Evolutionary conservation across 2,888 invertebrate genomes (phyloP), one percentile per base, ranked within the genome.

Genomic region (Dolomedes plantarius): DNA sequence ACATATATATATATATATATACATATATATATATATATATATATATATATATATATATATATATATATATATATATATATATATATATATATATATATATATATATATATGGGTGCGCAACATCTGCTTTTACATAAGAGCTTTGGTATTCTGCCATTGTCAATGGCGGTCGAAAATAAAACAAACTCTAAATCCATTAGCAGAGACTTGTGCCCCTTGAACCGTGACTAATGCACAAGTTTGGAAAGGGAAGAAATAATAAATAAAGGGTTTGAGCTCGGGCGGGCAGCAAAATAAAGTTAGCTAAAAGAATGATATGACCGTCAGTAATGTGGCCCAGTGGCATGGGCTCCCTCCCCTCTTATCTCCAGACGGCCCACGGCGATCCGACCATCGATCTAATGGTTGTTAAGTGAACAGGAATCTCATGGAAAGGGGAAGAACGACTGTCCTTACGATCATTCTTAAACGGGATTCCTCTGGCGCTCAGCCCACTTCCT

Each of bases 301-400:
- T 85, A 78, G 77, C 83, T 85, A 77, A 77, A 85, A 77, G 83
- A 85, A 85, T 77, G 77, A 85, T 85, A 85, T 85, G 83, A 77
- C 83, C 83, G 83, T 73, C 67, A 77, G 77, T 85, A 78, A 85
- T 85, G 62, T 68, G 83, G 62, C 67, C 62, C 46, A 78, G 72
- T 65, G 65, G 77, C 83, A 73, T 77, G 77, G 77, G 62, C 72
- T 9, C 23, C 56, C 23, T 2, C 56, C 56, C 23, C 11, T 19
- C 19, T 23, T 13, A 2, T 16, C 46, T 46, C 46, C 16, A 46
- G 46, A 16, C 46, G 46, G 11, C 46, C 46, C 46, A 16, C n/a
- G 46, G 46, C 16, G 46, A 46, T 23, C 56, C 56, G 23, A 56
- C 23, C 56, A 56, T 56, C 56, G 56, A 56, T 56, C 56, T 56